Evolutionary conservation across 2,113 vertebrate species (phyloP), one percentile per base, ranked within the genome.

Genomic region (Pedionomus torquatus): DNA sequence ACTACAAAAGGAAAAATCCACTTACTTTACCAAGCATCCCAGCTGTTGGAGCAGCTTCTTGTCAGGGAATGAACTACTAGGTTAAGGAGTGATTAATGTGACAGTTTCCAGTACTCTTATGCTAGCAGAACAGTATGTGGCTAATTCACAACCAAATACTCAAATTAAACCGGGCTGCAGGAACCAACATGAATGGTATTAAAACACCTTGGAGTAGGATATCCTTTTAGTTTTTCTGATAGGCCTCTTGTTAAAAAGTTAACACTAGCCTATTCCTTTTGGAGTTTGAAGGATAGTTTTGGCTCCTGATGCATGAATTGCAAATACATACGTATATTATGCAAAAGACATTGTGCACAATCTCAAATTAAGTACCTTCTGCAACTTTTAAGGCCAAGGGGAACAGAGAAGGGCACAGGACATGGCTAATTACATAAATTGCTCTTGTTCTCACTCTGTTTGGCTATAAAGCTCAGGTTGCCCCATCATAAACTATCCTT

Each of bases 1-100:
- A 86, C 92, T 65, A 92, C 85, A 51, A 91, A 70, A 35, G 71
- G 72, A 81, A 91, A 91, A 93, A 80, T 41, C 37, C 48, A 48
- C 33, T 78, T 65, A 66, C 33, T 68, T 83, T 72, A 92, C 68
- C 54, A 89, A 72, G 54, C 63, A 72, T 80, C 24, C 39, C 69
- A 83, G 52, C 68, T 93, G 49, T 80, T 87, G 33, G 58, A 76
- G 35, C 37, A 81, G 13, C 58, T 83, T 81, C 63, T 79, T 87
- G 33, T 54, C 7, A 3, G 31, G 51, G 68, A 84, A 57, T 58
- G 72, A 87, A 61, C 69, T 80, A 41, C 48, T 57, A 17, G 74
- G 25, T 66, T 83, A 89, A 89, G 77, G 57, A 61, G 63, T 87
- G 57, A 95, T 92, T 72, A 58, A 72, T 90, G 54, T 41, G 82